Conservation (phyloP, 2,797 vertebrate species). For the Otolemur crassicaudatus region DNA sequence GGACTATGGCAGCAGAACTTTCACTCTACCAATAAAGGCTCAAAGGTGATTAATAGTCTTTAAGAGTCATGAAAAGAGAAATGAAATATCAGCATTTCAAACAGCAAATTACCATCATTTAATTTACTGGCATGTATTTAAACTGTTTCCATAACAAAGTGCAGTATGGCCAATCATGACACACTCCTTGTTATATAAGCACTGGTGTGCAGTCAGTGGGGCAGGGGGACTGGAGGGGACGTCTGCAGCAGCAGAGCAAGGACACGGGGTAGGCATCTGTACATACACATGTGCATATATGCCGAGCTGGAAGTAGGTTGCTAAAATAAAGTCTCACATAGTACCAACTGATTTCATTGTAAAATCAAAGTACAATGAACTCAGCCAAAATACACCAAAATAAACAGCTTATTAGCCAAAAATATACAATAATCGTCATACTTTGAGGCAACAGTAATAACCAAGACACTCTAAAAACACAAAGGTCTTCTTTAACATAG, state of each 20-base stretch:
- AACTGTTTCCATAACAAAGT: neutral
- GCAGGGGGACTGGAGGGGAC: fast-evolving
- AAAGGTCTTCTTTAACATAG: neutral
- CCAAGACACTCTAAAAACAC: neutral
- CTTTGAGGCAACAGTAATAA: neutral
- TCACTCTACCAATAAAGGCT: neutral
- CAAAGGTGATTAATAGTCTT: neutral
- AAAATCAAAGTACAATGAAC: neutral
- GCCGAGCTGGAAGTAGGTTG: neutral
- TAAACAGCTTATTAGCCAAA: neutral
- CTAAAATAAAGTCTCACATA: neutral
- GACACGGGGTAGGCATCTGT: too few relatives aligned
- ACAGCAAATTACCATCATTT: neutral
- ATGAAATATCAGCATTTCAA: neutral
- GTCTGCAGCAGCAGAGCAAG: neutral
- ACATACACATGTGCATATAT: neutral
- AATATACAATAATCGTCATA: neutral
- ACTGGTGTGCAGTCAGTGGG: fast-evolving
- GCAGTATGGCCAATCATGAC: neutral
- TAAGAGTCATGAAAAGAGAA: neutral
- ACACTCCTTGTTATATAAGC: too few relatives aligned
- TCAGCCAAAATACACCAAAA: neutral
- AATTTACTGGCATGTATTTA: neutral
- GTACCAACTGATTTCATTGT: neutral
- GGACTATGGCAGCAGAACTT: neutral